Base-by-base conservation (phyloP, 1,140 invertebrate species). In the Eupeodes corollae region DNA sequence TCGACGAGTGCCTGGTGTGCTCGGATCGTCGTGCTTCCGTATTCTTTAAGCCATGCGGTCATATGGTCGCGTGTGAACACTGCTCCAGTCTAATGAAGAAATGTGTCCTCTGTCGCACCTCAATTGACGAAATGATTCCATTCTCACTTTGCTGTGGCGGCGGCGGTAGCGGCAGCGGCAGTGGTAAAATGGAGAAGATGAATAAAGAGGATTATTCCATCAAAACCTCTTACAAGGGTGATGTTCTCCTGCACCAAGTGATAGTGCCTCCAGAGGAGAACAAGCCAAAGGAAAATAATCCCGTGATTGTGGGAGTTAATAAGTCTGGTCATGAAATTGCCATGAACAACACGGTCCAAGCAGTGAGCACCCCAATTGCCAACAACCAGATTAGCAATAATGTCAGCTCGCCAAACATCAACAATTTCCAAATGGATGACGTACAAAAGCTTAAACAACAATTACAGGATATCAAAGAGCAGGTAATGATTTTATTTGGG, bases 391-490 rank as follows among this genome's bases (percentile, higher is more conserved):
- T 26, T 26, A 26, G 21, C 21, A 26, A 26, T 8, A 26, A 26
- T 26, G 21, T 26, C 8, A 26, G 55, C 41, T 65, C 63, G 26
- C 57, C 66, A 5, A 26, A 26, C 21, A 61, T 68, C 16, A 67
- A 66, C 33, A 68, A 66, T 50, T 66, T 67, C 47, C 64, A 65
- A 74, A 53, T 77, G 53, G 63, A 77, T 53, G 91, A 96, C 69
- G 83, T 95, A 43, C 88, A 94, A 69, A 95, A 95, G 66, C 73
- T 97, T 13, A 89, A 95, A 62, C 92, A 98, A 66, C 91, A 98
- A 67, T 71, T 97, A 49, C 90, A 96, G 69, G 93, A 97, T 66
- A 96, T 97, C 51, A 96, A 96, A 65, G 93, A 98, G 72, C 91
- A 95, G 78, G 91, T 93, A 59, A 58, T 59, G 47, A 41, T 1